These are phyloP conservation scores for Psephotus haematonotus DNA, from an alignment of 2,113 vertebrate species.

Conservation along the genomic window DNA sequence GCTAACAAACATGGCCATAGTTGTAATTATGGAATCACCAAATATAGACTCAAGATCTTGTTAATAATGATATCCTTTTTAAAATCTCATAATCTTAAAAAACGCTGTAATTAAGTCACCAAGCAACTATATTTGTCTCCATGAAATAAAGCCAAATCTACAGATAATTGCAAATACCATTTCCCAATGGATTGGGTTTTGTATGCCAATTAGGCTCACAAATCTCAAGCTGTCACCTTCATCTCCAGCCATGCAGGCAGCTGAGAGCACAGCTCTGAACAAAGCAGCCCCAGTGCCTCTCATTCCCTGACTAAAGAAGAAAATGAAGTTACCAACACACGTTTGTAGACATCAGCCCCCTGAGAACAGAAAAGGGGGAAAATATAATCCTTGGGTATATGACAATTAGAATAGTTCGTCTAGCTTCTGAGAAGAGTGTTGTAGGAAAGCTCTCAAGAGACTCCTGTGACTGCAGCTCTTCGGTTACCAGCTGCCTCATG, in stretches of 20 bases:
- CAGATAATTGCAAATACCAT: constrained; percentile 65
- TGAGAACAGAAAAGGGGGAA: not conserved
- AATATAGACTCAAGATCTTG: constrained; percentile 53
- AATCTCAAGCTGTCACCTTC: constrained; percentile 70
- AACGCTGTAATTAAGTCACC: constrained; percentile 60
- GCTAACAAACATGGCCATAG: constrained; percentile 45
- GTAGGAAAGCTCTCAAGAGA: not conserved
- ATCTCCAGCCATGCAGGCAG: constrained; percentile 28
- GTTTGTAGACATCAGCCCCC: constrained; percentile 14
- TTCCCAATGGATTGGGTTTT: constrained; percentile 43
- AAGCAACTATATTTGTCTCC: constrained; percentile 65
- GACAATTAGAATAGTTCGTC: not conserved
- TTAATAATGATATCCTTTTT: constrained; percentile 58
- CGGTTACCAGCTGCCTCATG: not conserved
- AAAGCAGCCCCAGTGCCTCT: constrained; percentile 28
- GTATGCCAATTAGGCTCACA: constrained; percentile 65
- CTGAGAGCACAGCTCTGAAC: constrained; percentile 45
- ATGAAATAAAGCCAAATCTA: constrained; percentile 69
- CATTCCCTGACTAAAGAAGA: not conserved
- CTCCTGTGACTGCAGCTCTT: not conserved
- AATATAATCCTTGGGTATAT: not conserved
- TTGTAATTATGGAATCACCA: constrained; percentile 60
- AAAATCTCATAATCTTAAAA: constrained; percentile 62
- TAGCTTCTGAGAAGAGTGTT: not conserved
- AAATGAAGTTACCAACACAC: constrained; percentile 53